phyloP scores from a whole-genome alignment of 1,140 invertebrate species.

The Tetramorium simillimum region DNA sequence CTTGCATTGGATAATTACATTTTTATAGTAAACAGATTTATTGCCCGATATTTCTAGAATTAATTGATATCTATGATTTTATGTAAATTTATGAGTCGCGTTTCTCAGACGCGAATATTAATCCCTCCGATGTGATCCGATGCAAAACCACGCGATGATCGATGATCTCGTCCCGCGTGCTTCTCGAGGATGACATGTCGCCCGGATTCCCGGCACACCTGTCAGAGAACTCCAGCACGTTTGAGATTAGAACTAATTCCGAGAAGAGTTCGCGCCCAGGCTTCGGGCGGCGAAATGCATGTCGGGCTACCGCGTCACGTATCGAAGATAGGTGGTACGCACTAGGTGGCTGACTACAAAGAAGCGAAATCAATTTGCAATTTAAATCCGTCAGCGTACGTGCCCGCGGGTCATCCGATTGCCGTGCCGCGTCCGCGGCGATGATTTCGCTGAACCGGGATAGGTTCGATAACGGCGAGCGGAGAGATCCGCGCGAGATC shows the following conservation, averaged over 20 bases:
- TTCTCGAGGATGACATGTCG: conserved; percentile 43
- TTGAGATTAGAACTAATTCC: conserved; percentile 71
- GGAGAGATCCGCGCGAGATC: conserved; percentile 68
- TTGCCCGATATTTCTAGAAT: background rate
- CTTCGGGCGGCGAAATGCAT: conserved; percentile 22
- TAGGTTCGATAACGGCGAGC: conserved; percentile 78
- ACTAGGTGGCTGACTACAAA: conserved; percentile 84
- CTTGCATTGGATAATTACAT: background rate
- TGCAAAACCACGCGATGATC: background rate
- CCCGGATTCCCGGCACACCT: conserved; percentile 42
- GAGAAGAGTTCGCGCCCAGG: conserved; percentile 55
- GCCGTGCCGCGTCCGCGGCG: conserved; percentile 75
- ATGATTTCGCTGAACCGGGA: conserved; percentile 80
- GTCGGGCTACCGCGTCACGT: conserved; percentile 71
- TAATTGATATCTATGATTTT: conserved; percentile 2
- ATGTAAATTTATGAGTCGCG: background rate
- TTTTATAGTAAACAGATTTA: background rate
- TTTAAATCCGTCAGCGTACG: conserved; percentile 83
- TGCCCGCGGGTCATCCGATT: conserved; percentile 82
- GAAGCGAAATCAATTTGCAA: conserved; percentile 85
- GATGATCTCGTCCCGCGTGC: background rate
- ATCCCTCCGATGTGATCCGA: background rate
- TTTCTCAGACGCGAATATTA: conserved; percentile 16
- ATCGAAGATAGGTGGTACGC: conserved; percentile 75
- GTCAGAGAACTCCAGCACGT: conserved; percentile 51